Conservation (phyloP, 2,113 vertebrate genomes). For the Picathartes gymnocephalus region DNA sequence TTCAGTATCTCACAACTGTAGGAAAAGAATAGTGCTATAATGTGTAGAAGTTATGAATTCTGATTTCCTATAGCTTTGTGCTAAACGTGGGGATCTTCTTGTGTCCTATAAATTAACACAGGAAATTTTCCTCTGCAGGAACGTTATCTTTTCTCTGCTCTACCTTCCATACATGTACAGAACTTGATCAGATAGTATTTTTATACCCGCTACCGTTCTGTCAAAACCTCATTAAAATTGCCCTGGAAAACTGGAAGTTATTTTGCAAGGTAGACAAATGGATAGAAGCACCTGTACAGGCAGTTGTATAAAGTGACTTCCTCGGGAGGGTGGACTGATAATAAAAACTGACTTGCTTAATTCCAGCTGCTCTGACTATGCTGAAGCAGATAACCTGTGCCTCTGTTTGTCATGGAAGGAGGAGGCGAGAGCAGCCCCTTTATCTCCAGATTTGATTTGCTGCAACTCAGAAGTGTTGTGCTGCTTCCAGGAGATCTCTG, state of each 20-base stretch:
- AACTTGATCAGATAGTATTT: background rate
- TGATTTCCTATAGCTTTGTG: background rate
- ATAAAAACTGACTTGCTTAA: conserved; percentile 3
- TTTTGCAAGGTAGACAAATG: background rate
- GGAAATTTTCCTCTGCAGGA: background rate
- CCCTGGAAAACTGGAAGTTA: background rate
- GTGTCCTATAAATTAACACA: background rate
- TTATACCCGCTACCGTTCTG: background rate
- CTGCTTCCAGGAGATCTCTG: background rate
- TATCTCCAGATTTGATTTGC: background rate
- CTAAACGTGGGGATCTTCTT: background rate
- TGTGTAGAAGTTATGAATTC: background rate
- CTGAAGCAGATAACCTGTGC: background rate
- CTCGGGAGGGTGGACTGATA: background rate
- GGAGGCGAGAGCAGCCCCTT: background rate
- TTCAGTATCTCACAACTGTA: background rate
- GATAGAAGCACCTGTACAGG: background rate
- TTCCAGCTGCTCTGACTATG: background rate
- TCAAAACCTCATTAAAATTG: background rate
- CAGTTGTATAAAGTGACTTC: background rate
- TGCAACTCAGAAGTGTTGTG: background rate
- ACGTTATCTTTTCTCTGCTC: background rate
- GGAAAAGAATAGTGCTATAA: background rate
- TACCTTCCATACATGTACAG: background rate
- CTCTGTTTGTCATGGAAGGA: background rate